Evolutionary conservation across 2,113 vertebrate genomes (phyloP).

Genomic region (Tragelaphus imberbis): DNA sequence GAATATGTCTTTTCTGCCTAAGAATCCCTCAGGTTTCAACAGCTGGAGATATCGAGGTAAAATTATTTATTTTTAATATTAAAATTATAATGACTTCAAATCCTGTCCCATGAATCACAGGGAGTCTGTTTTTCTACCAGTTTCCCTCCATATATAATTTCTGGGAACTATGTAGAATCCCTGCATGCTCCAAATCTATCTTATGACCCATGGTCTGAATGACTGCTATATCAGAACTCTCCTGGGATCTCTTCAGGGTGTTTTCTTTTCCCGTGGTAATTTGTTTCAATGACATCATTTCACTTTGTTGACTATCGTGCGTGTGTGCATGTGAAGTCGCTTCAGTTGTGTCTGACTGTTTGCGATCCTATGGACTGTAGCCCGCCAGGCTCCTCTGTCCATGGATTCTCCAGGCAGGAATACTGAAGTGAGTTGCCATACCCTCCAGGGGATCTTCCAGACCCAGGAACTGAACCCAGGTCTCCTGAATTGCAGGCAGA

Average conservation of each 20-base stretch:
- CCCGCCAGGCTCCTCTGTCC: neutral
- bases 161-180: neutral
- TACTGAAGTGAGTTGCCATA: neutral
- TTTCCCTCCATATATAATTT: neutral
- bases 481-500: neutral
- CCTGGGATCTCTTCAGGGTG: neutral
- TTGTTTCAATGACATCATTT: neutral
- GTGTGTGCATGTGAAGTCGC: neutral
- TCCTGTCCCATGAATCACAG: neutral
- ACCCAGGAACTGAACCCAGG: neutral
- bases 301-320: neutral
- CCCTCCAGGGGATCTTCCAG: neutral
- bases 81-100: neutral
- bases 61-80: neutral
- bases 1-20: neutral
- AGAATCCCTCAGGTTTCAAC: neutral
- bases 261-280: neutral
- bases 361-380: neutral
- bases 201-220: neutral
- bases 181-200: neutral
- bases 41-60: neutral
- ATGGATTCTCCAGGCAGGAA: neutral
- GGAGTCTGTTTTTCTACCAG: neutral
- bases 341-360: neutral
- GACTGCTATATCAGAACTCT: neutral